Percentiles rank a stretch among this genome's conserved stretches.
Evolutionary conservation across 2,797 vertebrate genomes (phyloP).

Genomic region (Rhinichthys osculus): DNA sequence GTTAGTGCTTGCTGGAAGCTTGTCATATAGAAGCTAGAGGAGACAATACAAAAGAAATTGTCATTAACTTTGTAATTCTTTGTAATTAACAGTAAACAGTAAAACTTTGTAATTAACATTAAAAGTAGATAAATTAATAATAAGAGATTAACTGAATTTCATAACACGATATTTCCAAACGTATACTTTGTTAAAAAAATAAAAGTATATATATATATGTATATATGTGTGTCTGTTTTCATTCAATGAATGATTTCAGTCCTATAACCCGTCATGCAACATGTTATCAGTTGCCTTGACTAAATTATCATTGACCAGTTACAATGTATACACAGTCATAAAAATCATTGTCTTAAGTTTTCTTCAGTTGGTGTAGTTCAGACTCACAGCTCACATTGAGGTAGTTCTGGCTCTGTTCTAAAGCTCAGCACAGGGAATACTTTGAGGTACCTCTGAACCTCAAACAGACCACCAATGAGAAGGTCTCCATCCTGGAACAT

Average conservation of each 20-base stretch:
- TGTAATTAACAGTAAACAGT: too few relatives aligned
- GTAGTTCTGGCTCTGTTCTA: conserved; percentile 68
- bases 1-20: conserved; percentile 68
- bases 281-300: not conserved
- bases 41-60: not conserved
- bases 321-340: not conserved
- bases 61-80: not conserved
- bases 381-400: conserved; percentile 61
- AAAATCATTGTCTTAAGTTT: not conserved
- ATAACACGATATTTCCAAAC: not conserved
- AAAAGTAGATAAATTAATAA: not conserved
- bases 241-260: not conserved
- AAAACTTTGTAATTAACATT: too few relatives aligned
- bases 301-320: not conserved
- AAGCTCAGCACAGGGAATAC: conserved; percentile 70
- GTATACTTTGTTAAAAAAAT: not conserved
- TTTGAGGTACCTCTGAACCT: conserved; percentile 68
- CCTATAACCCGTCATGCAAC: not conserved
- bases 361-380: not conserved
- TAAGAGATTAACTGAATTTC: not conserved
- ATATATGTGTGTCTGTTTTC: too few relatives aligned
- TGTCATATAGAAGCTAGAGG: conserved; percentile 65
- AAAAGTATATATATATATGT: fast-evolving
- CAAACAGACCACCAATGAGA: conserved; percentile 73
- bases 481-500: conserved; percentile 72